A percentile compares a stretch with the other conserved stretches of the same genome.
These are phyloP conservation scores for Gastrophryne carolinensis DNA, from an alignment of 2,797 vertebrate species.

Conservation along the genomic window DNA sequence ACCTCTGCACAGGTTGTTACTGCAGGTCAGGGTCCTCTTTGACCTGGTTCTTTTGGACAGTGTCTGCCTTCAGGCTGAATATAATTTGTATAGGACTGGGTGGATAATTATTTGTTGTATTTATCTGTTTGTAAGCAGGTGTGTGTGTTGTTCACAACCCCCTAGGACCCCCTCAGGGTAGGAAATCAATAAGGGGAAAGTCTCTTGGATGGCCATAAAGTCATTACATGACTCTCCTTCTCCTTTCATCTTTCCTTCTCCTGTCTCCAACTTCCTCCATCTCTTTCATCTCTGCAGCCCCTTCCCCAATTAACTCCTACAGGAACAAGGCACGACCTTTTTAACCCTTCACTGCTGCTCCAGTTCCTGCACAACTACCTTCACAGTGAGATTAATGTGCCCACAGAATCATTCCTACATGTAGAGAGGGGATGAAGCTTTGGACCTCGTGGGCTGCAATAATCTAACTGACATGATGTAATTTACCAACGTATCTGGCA, in stretches of 20 bases:
- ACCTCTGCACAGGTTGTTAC: not conserved
- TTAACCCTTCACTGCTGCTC: conserved; percentile 33
- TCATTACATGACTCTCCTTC: conserved; percentile 47
- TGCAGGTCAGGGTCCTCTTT: conserved; percentile 1
- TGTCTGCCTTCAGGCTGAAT: not conserved
- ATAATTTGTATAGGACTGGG: not conserved
- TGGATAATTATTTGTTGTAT: conserved; percentile 16
- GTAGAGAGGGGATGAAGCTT: not conserved
- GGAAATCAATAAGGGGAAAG: conserved; percentile 5
- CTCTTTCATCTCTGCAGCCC: conserved; percentile 38
- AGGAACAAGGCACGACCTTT: conserved; percentile 31
- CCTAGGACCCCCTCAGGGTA: conserved; percentile 28
- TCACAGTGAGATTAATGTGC: conserved; percentile 26
- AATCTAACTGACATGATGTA: conserved; percentile 8
- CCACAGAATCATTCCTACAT: conserved; percentile 21
- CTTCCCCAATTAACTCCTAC: conserved; percentile 28
- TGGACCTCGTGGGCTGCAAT: not conserved
- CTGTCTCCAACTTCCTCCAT: conserved; percentile 38
- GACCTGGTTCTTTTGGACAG: not conserved
- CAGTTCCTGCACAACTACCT: not conserved
- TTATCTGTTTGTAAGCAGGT: conserved; percentile 27
- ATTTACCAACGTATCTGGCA: conserved; percentile 25
- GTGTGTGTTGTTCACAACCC: conserved; percentile 10
- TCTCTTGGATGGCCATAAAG: conserved; percentile 40
- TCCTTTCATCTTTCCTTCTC: conserved; percentile 43